Evolutionary conservation across 2,797 vertebrate species (phyloP).

Genomic region (Pagetopsis macropterus): DNA sequence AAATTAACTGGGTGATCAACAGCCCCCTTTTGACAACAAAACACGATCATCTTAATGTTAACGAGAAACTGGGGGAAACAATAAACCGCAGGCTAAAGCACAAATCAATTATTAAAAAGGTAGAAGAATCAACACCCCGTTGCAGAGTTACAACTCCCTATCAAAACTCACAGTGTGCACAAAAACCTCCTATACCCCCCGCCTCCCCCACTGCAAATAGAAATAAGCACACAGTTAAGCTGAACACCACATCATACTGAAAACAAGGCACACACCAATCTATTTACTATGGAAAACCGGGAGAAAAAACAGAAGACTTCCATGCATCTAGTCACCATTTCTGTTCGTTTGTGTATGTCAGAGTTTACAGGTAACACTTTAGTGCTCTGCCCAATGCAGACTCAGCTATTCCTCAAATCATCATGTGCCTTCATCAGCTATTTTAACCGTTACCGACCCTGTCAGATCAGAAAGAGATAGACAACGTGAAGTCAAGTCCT

Average conservation of each 20-base stretch:
- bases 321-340: constrained; percentile 99
- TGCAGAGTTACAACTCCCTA: constrained; percentile 79
- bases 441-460: constrained; percentile 98
- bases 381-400: constrained; percentile 92
- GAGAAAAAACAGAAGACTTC: constrained; percentile 83
- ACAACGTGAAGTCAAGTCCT: constrained; percentile 93
- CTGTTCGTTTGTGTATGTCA: constrained; percentile 94
- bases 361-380: constrained; percentile 95
- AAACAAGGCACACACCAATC: constrained; percentile 93
- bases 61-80: constrained; percentile 55
- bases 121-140: constrained; percentile 77
- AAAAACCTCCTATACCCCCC: constrained; percentile 67
- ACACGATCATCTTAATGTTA: constrained; percentile 77
- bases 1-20: constrained; percentile 62
- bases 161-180: constrained; percentile 83
- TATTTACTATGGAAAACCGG: constrained; percentile 89
- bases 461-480: constrained; percentile 99
- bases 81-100: constrained; percentile 84
- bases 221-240: constrained; percentile 98
- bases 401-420: constrained; percentile 98
- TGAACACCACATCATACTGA: constrained; percentile 98
- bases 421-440: constrained; percentile 95
- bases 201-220: constrained; percentile 86
- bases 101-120: constrained; percentile 85
- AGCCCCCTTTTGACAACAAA: constrained; percentile 80